Evolutionary conservation across 2,888 invertebrate species (phyloP).

Genomic region (Apodemia duryi): DNA sequence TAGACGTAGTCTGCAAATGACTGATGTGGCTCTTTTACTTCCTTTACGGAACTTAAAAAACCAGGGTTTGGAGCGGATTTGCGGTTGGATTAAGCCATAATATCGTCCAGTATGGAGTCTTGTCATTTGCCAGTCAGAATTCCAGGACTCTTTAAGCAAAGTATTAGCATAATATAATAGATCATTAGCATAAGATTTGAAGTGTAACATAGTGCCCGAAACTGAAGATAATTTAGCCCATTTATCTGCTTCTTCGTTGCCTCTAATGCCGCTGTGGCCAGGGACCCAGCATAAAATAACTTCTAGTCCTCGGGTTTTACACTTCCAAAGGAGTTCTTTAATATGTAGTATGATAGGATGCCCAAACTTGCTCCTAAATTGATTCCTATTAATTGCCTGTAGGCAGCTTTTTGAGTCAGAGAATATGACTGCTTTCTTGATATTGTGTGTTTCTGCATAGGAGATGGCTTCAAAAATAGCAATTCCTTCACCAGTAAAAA

Average conservation of each 20-base stretch:
- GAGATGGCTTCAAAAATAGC: neutral
- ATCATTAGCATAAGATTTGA: neutral
- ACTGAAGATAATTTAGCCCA: neutral
- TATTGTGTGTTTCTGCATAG: neutral
- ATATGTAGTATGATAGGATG: neutral
- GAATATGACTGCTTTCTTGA: neutral
- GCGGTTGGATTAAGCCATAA: neutral
- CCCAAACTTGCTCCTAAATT: neutral
- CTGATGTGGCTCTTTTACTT: neutral
- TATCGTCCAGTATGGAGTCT: neutral
- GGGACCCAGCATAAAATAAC: neutral
- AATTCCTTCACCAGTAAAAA: neutral
- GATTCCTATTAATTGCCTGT: neutral
- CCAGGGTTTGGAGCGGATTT: neutral
- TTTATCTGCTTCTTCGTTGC: neutral
- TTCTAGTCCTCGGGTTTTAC: neutral
- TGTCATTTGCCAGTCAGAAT: neutral
- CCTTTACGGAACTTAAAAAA: neutral
- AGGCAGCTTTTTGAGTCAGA: neutral
- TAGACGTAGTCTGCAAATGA: neutral
- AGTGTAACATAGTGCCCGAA: neutral
- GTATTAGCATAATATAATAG: neutral
- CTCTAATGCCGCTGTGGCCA: neutral
- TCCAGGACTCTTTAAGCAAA: neutral
- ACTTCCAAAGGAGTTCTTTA: neutral